phyloP scores from a whole-genome alignment of 2,888 invertebrate genomes.

The Dryococelus australis region DNA sequence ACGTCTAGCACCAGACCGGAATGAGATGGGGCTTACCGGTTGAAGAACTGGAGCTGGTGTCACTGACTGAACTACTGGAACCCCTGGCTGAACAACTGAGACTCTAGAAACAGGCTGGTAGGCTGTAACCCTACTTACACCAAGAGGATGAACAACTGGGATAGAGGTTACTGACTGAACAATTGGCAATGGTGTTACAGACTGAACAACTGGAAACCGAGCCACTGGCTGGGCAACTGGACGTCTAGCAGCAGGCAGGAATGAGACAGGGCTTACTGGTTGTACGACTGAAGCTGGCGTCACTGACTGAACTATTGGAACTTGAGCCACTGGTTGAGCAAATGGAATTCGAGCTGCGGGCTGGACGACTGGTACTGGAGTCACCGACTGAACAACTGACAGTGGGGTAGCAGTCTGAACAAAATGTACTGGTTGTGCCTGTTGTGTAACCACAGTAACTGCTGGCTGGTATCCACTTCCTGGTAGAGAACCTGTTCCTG shows the following conservation, averaged over 20 bases:
- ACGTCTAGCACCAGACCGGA: neutral
- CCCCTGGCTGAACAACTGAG: neutral
- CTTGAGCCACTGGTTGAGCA: slow-evolving; percentile 17
- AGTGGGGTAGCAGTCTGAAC: too few species aligned
- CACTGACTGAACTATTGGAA: slow-evolving; percentile 9
- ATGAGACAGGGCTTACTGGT: neutral
- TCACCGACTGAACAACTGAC: slow-evolving; percentile 4
- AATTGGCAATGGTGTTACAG: slow-evolving; percentile 1
- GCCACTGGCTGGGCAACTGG: neutral
- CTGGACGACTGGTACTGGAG: neutral
- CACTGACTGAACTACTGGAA: slow-evolving; percentile 29
- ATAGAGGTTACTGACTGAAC: neutral
- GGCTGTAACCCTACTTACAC: neutral
- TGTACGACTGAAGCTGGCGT: neutral
- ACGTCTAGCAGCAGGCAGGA: neutral
- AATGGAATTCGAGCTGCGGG: neutral
- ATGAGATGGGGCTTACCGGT: neutral
- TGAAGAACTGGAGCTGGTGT: neutral
- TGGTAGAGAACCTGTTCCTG: neutral
- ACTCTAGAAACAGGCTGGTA: neutral
- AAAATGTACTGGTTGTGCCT: neutral
- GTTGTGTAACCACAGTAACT: slow-evolving; percentile 6
- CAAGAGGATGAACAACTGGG: neutral
- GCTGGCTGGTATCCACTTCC: neutral
- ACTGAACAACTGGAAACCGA: slow-evolving; percentile 21